These are phyloP conservation scores for Crenuchus spilurus DNA, from an alignment of 2,797 vertebrate species.

Conservation along the genomic window DNA sequence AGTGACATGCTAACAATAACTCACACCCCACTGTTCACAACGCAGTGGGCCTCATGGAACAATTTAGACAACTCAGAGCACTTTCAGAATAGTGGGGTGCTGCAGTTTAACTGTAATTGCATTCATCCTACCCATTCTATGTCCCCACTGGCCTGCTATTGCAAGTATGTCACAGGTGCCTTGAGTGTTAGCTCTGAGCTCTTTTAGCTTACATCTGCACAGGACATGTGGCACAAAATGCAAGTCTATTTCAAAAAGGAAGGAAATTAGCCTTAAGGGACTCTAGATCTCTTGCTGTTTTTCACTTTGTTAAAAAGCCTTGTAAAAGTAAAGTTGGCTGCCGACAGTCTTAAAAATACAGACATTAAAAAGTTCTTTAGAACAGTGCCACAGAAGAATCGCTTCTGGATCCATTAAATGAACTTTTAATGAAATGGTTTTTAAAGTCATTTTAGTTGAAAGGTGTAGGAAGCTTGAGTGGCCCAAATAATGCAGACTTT, in stretches of 20 bases:
- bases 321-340: not conserved
- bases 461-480: too few relatives aligned
- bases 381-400: not conserved
- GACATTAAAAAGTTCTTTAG: not conserved
- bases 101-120: conserved; percentile 80
- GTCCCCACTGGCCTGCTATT: conserved; percentile 21
- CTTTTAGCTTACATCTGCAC: conserved; percentile 14
- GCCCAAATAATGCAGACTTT: too few relatives aligned
- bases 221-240: conserved; percentile 4
- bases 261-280: conserved; percentile 20
- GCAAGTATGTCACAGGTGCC: conserved; percentile 11
- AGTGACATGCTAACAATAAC: conserved; percentile 52
- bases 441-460: too few relatives aligned
- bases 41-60: conserved; percentile 55
- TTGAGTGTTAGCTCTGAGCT: not conserved
- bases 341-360: too few relatives aligned
- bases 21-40: conserved; percentile 12
- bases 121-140: not conserved
- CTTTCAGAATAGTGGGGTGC: conserved; percentile 76
- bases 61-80: conserved; percentile 69
- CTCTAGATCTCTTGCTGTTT: not conserved
- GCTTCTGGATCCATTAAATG: too few relatives aligned
- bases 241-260: not conserved
- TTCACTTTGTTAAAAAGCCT: not conserved
- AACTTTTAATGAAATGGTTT: too few relatives aligned